A percentile compares a stretch with the other conserved stretches of the same genome.
Evolutionary conservation across 2,113 vertebrate species (phyloP).

Genomic region (Atlantisia rogersi): DNA sequence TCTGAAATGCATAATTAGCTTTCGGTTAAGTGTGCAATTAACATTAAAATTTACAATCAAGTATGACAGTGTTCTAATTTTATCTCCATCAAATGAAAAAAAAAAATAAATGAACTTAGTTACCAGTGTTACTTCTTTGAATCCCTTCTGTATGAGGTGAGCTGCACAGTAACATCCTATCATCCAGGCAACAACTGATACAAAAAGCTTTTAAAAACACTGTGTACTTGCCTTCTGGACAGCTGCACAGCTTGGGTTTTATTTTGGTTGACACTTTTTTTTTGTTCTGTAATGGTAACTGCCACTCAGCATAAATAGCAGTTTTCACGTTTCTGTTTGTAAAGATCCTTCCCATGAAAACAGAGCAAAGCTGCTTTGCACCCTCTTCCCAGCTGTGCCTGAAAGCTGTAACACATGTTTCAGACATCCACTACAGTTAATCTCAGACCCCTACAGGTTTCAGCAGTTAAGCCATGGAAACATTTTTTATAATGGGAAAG

Average conservation of each 20-base stretch:
- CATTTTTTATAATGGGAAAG: neutral
- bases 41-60: conserved; percentile 60
- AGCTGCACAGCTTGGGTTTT: neutral
- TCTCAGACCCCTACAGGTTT: neutral
- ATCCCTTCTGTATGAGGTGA: neutral
- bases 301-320: conserved; percentile 41
- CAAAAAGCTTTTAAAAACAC: conserved; percentile 14
- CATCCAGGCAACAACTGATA: neutral
- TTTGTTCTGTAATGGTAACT: neutral
- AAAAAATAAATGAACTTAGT: neutral
- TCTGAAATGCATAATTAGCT: conserved; percentile 57
- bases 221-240: conserved; percentile 17
- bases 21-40: conserved; percentile 56
- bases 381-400: conserved; percentile 41
- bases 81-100: neutral
- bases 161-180: neutral
- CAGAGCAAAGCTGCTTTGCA: neutral
- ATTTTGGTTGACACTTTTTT: neutral
- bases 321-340: conserved; percentile 35
- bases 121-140: neutral
- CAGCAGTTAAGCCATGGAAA: neutral
- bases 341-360: conserved; percentile 13
- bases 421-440: conserved; percentile 7
- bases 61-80: conserved; percentile 44
- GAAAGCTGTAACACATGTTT: neutral